Percentiles rank a stretch among this genome's conserved stretches.
Conservation (phyloP, 2,113 vertebrate genomes). For the Myodes glareolus region DNA sequence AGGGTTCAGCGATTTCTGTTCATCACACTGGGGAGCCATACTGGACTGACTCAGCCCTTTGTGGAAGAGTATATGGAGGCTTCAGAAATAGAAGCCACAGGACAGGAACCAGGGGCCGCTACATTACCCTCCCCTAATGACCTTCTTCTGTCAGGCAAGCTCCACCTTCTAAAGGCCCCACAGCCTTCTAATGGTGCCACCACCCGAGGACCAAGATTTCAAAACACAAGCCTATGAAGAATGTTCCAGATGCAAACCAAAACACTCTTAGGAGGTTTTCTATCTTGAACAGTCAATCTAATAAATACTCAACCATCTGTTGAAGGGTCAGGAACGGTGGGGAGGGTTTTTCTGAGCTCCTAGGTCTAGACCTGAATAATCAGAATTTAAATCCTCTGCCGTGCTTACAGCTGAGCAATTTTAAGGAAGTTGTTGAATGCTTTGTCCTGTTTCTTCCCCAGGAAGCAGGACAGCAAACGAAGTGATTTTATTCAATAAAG, state of each 20-base stretch:
- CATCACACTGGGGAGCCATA: background rate
- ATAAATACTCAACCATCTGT: background rate
- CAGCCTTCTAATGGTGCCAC: background rate
- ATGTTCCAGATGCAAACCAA: background rate
- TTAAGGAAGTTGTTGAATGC: background rate
- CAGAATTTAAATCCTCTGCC: background rate
- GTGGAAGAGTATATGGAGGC: background rate
- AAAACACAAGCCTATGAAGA: background rate
- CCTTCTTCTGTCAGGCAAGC: background rate
- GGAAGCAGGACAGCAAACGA: background rate
- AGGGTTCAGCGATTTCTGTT: background rate
- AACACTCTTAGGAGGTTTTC: background rate
- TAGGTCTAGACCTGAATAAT: fast-evolving
- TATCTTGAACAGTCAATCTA: background rate
- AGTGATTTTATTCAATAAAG: background rate
- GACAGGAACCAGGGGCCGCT: background rate
- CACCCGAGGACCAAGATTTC: background rate
- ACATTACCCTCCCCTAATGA: background rate
- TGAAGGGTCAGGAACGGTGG: background rate
- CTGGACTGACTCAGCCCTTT: background rate
- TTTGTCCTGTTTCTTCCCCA: background rate
- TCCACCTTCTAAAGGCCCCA: background rate
- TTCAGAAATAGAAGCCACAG: background rate
- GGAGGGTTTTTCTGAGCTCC: background rate
- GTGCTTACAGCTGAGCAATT: too few relatives aligned